phyloP scores from a whole-genome alignment of 2,888 invertebrate genomes.

The Lithophane socia region DNA sequence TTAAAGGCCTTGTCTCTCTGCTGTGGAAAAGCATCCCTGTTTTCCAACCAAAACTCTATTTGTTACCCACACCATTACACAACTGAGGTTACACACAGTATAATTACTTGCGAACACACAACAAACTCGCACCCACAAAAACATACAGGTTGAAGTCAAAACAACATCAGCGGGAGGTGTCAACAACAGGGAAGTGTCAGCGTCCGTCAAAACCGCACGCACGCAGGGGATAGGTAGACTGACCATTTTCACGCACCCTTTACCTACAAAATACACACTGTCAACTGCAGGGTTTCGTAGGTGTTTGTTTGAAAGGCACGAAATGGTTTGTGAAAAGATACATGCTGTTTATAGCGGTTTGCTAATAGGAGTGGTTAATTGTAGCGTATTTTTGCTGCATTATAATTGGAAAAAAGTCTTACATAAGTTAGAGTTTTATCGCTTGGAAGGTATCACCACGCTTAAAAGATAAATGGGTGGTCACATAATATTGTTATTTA shows the following conservation, averaged over 20 bases:
- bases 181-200: constrained; percentile 51
- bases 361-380: too few relatives aligned
- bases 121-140: constrained; percentile 40
- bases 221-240: constrained; percentile 24
- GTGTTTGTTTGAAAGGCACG: constrained; percentile 24
- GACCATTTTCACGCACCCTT: constrained; percentile 41
- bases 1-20: too few relatives aligned
- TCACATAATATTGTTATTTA: not conserved
- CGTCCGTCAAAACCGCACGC: constrained; percentile 58
- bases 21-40: not conserved
- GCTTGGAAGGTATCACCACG: not conserved
- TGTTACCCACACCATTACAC: constrained; percentile 1
- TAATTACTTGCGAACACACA: constrained; percentile 35
- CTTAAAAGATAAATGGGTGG: not conserved
- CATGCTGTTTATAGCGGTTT: not conserved
- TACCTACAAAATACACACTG: constrained; percentile 32
- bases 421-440: not conserved
- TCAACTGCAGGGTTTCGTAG: constrained; percentile 39
- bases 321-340: constrained; percentile 23
- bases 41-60: constrained; percentile 10
- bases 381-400: not conserved
- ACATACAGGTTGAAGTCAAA: constrained; percentile 44
- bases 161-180: constrained; percentile 47
- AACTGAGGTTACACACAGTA: constrained; percentile 6
- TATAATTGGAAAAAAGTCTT: not conserved